Base-by-base conservation (phyloP, 2,797 vertebrate species). In the Hemitrygon akajei region DNA sequence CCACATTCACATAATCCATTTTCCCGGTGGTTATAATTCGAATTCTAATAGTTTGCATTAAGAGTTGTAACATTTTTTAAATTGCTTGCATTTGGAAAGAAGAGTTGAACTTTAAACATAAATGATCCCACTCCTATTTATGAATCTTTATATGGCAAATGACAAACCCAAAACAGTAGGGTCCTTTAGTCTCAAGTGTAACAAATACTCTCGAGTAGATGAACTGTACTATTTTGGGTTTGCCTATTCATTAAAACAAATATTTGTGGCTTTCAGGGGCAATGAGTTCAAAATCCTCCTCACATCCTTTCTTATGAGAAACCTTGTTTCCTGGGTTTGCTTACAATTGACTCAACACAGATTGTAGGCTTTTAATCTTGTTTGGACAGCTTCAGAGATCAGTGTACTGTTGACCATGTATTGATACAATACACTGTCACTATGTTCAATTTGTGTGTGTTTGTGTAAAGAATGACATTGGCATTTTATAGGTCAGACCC, bases 121-220 rank as follows among this genome's bases (percentile, higher is more conserved):
- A 89, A 18, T 69, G 63, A 89, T 89, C 69, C 63, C 1, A 20
- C 5, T 89, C 60, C 63, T 66, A 69, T 69, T 89, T 89, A 89
- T n/a, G 27, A 86, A 60, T 63, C 82, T n/a, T 22, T 60, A 86
- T 20, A 89, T 25, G 69, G 60, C 63, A 89, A 66, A 25, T 89
- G 86, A 89, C 86, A 11, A 89, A 89, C 60, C 60, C n/a, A 22
- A 89, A 89, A 89, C 60, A 89, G 86, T 66, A 2, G 86, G 22
- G 86, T 66, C 86, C 14, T 34, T 89, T 89, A 34, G 66, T 89
- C 30, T 7, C n/a, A 10, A 89, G 10, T n/a, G 63, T 34, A 37
- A 37, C 60, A 69, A 66, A 66, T 6, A 10, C 18, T 69, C 63
- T 20, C 7, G 71, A 89, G 34, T 89, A 69, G 69, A 89, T 37